phyloP scores from a whole-genome alignment of 2,888 invertebrate genomes.

The Perithous albicinctus region DNA sequence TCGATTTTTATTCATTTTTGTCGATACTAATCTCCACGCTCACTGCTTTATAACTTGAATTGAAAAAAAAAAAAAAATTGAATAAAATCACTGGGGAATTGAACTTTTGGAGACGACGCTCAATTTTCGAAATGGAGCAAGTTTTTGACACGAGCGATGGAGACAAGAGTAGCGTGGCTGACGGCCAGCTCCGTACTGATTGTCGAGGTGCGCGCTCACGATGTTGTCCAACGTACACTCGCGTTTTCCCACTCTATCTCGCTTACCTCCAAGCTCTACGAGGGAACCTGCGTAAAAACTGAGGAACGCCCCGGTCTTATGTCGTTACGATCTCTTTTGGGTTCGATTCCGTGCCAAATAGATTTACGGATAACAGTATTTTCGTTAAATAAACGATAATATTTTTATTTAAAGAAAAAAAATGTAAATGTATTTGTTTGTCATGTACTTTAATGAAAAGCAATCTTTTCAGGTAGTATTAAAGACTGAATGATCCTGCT shows the following conservation, averaged over 20 bases:
- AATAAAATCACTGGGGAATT: too few species aligned
- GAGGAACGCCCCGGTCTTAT: conserved; percentile 36
- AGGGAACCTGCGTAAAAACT: conserved; percentile 6
- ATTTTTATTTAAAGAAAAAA: neutral
- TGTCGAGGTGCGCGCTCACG: conserved; percentile 61
- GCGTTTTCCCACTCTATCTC: conserved; percentile 51
- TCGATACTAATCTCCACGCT: conserved; percentile 11
- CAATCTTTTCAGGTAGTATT: too few species aligned
- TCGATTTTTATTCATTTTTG: neutral
- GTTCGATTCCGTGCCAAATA: conserved; percentile 9
- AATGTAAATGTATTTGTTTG: too few species aligned
- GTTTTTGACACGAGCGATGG: conserved; percentile 27
- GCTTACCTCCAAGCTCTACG: conserved; percentile 47
- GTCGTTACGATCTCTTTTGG: neutral
- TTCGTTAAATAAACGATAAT: neutral
- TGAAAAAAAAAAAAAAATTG: too few species aligned
- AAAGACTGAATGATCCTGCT: too few species aligned
- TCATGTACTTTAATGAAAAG: too few species aligned
- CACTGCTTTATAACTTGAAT: neutral
- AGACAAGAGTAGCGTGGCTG: conserved; percentile 71
- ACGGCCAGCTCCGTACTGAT: conserved; percentile 77
- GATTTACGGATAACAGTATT: neutral
- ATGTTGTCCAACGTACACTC: conserved; percentile 54
- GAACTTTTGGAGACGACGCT: neutral
- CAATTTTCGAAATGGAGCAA: neutral